A percentile compares a stretch with the other conserved stretches of the same genome.
Evolutionary conservation across 1,140 invertebrate genomes (phyloP).

Genomic region (Popillia japonica): DNA sequence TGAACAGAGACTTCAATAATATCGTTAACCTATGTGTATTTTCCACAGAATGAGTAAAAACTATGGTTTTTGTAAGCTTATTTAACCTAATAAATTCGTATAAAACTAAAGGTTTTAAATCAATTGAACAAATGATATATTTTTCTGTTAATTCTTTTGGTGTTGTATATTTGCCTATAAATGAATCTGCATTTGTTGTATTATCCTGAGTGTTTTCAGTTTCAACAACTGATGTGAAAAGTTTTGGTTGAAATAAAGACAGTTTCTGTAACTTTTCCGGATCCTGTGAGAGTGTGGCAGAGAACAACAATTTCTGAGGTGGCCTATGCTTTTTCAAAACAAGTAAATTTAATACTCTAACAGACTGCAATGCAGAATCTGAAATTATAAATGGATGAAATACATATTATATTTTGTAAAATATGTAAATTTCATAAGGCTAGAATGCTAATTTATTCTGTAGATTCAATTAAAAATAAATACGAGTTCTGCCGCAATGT

Average conservation of each 20-base stretch:
- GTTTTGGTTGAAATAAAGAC: conserved; percentile 87
- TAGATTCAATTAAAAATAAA: too few relatives aligned
- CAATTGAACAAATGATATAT: conserved; percentile 71
- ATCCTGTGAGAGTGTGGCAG: conserved; percentile 95
- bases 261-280: conserved; percentile 91
- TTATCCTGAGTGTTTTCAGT: conserved; percentile 55
- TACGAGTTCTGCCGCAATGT: too few relatives aligned
- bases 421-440: too few relatives aligned
- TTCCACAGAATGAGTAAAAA: conserved; percentile 89
- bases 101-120: conserved; percentile 85
- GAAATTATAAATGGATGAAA: neutral
- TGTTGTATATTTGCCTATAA: conserved; percentile 82
- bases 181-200: conserved; percentile 61
- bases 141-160: conserved; percentile 84
- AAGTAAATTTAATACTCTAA: conserved; percentile 59
- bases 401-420: too few relatives aligned
- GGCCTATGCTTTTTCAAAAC: conserved; percentile 63
- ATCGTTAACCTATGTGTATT: conserved; percentile 72
- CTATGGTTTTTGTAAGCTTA: conserved; percentile 78
- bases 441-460: too few relatives aligned
- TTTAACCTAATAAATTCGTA: conserved; percentile 75
- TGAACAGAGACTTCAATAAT: conserved; percentile 60
- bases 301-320: conserved; percentile 94
- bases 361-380: conserved; percentile 39
- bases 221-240: conserved; percentile 81